These are phyloP conservation scores for Limnothrissa miodon DNA, from an alignment of 2,113 vertebrate genomes.

Conservation along the genomic window DNA sequence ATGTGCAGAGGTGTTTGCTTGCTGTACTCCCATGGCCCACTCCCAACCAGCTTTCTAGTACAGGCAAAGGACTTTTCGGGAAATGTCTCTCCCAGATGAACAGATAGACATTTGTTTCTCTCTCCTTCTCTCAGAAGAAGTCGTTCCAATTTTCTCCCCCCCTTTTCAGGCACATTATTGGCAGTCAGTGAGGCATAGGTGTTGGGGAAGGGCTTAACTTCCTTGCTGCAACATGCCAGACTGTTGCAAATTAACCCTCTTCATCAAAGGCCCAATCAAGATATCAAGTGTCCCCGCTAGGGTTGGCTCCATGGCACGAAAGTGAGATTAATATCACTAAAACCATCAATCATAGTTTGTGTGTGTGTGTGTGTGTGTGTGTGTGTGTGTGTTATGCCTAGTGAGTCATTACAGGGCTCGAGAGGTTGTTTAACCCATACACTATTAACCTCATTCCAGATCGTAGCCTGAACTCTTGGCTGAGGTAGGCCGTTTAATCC, in stretches of 20 bases:
- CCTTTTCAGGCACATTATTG: background rate
- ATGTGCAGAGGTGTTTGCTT: background rate
- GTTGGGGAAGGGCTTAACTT: slow-evolving; percentile 20
- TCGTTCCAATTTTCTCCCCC: background rate
- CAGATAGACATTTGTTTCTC: background rate
- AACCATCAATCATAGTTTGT: background rate
- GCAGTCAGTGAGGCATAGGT: slow-evolving; percentile 14
- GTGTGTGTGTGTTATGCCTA: background rate
- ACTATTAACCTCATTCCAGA: background rate
- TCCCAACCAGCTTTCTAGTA: background rate
- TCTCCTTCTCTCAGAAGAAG: background rate
- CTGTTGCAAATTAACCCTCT: slow-evolving; percentile 22
- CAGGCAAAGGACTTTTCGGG: background rate
- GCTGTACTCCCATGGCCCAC: background rate
- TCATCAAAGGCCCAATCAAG: slow-evolving; percentile 21
- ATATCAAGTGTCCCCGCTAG: slow-evolving; percentile 27
- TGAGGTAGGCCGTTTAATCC: background rate
- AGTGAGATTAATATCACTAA: slow-evolving; percentile 29
- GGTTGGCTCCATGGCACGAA: slow-evolving; percentile 30
- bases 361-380: background rate
- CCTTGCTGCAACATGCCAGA: slow-evolving; percentile 27
- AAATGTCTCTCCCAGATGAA: background rate
- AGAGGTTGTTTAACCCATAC: background rate
- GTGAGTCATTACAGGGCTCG: background rate
- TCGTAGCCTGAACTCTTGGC: background rate